Evolutionary conservation across 2,113 vertebrate genomes (phyloP), one percentile per base, ranked within the genome.

Genomic region (Pholis gunnellus): DNA sequence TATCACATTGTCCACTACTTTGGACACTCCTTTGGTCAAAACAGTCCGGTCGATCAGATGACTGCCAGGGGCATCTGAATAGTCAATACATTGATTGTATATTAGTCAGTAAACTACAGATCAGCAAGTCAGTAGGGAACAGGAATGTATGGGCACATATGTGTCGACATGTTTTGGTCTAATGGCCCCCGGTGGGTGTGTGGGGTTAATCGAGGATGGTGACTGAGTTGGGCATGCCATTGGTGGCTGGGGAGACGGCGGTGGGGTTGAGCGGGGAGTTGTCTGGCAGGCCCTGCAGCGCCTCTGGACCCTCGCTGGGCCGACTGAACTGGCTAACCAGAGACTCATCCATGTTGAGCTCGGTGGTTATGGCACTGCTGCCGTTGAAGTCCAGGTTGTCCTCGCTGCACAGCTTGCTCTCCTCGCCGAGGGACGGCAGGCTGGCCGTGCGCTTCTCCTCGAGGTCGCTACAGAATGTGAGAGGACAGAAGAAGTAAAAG

Each of bases 241-340:
- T 94, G 82, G 83, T 75, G 29, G 91, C 70, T 0, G 86, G 61
- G 36, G 90, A 65, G 72, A 92, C 57, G 0, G 90, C 15, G 73
- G 88, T 85, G 0, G 92, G 90, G 83, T 96, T 95, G 63, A 95
- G 90, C 20, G 93, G 95, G 11, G 97, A 94, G 85, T 93, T 93
- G 17, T 95, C 94, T 0, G 94, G 96, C 3, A 95, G 91, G 85
- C 91, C 90, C 2, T 92, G 86, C 52, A 65, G 94, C 0, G 86
- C 80, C 0, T 94, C 95, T 0, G 93, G 93, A 63, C 89, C 94
- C 75, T 95, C 96, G 68, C 96, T 96, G 75, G 94, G 95, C 67
- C 96, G 96, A 4, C 97, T 97, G 93, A 96, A 96, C 94, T 98
- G 97, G 88, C 97, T 97, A 40, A 93, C 96, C 94, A 98, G 96